phyloP scores from a whole-genome alignment of 2,888 invertebrate species.

The Rhaphigaster nebulosa region DNA sequence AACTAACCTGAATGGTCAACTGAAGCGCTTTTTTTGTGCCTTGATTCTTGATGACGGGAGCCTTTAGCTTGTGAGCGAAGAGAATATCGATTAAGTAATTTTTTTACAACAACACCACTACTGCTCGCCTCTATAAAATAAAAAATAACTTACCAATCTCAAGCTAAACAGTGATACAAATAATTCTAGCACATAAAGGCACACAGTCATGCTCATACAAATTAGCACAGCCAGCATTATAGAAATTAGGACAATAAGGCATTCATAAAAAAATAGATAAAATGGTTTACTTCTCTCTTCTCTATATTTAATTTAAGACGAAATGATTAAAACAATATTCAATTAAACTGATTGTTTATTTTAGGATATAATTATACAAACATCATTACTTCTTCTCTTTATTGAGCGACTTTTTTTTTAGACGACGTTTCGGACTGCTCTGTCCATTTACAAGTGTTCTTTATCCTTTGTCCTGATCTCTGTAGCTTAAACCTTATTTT shows the following conservation, averaged over 20 bases:
- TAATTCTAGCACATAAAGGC: background rate
- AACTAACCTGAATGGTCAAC: conserved; percentile 58
- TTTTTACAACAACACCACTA: conserved; percentile 62
- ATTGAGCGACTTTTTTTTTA: no score
- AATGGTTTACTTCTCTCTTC: background rate
- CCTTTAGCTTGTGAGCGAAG: conserved; percentile 61
- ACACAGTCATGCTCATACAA: background rate
- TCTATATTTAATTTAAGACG: background rate
- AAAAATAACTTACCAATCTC: background rate
- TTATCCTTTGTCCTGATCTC: no score
- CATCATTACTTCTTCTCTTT: no score
- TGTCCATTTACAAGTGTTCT: no score
- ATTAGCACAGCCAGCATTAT: background rate
- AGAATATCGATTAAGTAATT: conserved; percentile 63
- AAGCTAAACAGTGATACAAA: background rate
- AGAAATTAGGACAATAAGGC: background rate
- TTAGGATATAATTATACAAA: no score
- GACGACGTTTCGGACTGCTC: no score
- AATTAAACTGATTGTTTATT: no score
- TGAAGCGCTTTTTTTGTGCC: conserved; percentile 52
- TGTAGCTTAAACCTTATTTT: no score
- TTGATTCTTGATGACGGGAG: conserved; percentile 53
- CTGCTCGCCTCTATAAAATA: conserved; percentile 54
- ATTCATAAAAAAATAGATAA: background rate
- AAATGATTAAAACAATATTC: background rate